Base-by-base conservation (phyloP, 2,888 invertebrate species). In the Ophion slaviceki region DNA sequence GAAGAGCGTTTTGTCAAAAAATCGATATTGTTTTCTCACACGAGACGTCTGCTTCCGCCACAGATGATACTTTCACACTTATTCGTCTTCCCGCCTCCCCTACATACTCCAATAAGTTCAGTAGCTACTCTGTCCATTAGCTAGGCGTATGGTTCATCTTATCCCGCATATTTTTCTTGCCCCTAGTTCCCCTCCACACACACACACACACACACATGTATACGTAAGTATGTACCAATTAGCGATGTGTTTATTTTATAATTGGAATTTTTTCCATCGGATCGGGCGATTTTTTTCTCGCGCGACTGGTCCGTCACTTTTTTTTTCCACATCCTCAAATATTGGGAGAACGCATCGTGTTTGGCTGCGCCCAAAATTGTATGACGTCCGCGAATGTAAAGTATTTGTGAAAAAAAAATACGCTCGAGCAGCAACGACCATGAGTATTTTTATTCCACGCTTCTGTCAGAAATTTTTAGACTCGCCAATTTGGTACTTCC, bases 341-440 rank as follows among this genome's bases (percentile, higher is more conserved):
- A 40, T 62, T 32, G 67, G 53, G 77, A 20, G 62, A 62, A 71
- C 61, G 14, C 14, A 14, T 67, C 24, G 2, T 2, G 36, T 57
- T 40, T n/a, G 36, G 0, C 7, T 67, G 36, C 36, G 20, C 57
- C 17, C 32, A 36, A 66, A 53, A 77, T 47, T 67, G 24, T 67
- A 40, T 47, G 28, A 74, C 64, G 53, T 62, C 53, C 24, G 40
- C 24, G 61, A 67, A 68, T 74, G 84, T 40, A 64, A 81, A 17
- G 66, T 75, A 79, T 75, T 74, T 82, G 78, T 81, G 80, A 77
- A 32, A 40, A 59, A 47, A 40, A 40, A 47, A 10, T 64, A 36
- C 64, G 17, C 24, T 6, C 28, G 28, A 45, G n/a, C 11, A 5
- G 24, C 6, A 66, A 14, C 32, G 32, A 6, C 36, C 67, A 77